These are phyloP conservation scores for Heterohyrax brucei DNA, from an alignment of 2,797 vertebrate species.

Conservation along the genomic window DNA sequence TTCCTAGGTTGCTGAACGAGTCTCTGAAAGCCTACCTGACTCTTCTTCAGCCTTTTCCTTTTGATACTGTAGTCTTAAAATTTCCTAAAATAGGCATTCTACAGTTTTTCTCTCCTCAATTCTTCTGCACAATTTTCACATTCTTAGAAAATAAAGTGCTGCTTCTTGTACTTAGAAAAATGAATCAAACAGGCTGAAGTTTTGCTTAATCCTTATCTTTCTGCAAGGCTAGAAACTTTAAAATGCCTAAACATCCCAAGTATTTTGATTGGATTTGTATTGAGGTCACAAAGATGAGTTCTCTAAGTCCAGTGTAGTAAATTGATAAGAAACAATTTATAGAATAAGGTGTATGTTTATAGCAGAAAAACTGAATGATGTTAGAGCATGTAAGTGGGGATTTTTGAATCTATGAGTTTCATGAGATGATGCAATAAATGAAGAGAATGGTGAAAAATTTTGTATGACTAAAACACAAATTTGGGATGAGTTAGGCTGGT, in stretches of 20 bases:
- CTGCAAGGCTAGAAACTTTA: not conserved
- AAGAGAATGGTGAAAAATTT: not conserved
- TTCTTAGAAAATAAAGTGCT: not conserved
- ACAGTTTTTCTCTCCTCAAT: not conserved
- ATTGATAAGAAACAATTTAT: conserved; percentile 8
- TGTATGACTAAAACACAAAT: not conserved
- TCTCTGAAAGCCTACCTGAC: not conserved
- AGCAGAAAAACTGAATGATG: not conserved
- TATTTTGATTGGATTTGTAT: not conserved
- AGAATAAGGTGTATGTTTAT: not conserved
- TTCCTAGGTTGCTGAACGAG: not conserved
- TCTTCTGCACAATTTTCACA: not conserved
- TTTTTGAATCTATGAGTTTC: not conserved
- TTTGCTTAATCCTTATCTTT: not conserved
- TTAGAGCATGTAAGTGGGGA: not conserved
- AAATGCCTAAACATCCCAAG: not conserved
- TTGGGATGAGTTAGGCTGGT: not conserved
- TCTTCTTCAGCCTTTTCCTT: not conserved
- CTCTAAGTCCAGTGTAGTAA: not conserved
- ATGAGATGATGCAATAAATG: not conserved
- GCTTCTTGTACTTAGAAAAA: not conserved
- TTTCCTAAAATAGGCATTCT: not conserved
- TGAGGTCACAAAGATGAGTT: not conserved
- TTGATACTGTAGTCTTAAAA: not conserved
- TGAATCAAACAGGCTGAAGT: not conserved